Conservation (phyloP, 2,888 invertebrate genomes). For the Perizoma flavofasciatum region DNA sequence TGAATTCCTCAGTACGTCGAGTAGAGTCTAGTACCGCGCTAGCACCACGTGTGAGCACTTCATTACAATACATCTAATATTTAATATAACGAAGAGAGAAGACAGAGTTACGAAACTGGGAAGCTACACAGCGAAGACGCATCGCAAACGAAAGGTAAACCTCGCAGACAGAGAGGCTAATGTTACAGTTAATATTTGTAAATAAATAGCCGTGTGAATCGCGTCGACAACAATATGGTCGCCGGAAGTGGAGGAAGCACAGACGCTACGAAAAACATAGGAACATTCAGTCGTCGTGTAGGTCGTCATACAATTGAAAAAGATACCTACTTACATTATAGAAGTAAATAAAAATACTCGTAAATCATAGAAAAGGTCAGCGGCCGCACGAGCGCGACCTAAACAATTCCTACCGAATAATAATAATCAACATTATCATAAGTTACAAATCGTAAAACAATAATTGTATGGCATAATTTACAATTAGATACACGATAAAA, state of each 20-base stretch:
- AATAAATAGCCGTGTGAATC: conserved; percentile 8
- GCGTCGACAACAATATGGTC: not conserved
- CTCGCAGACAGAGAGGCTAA: conserved; percentile 4
- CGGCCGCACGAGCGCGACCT: conserved; percentile 16
- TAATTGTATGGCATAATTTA: conserved; percentile 74
- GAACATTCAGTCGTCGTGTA: conserved; percentile 66
- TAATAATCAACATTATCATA: conserved; percentile 62
- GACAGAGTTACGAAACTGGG: conserved; percentile 20
- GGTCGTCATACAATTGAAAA: conserved; percentile 56
- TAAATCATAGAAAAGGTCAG: conserved; percentile 51
- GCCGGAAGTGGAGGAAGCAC: conserved; percentile 52
- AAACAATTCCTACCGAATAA: conserved; percentile 48
- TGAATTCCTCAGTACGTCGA: conserved; percentile 1
- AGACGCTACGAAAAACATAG: conserved; percentile 55
- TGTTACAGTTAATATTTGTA: not conserved
- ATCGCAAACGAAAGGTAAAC: not conserved
- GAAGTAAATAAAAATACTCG: conserved; percentile 49
- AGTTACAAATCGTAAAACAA: conserved; percentile 72
- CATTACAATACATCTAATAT: conserved; percentile 24
- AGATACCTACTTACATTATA: conserved; percentile 60
- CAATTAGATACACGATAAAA: conserved; percentile 50
- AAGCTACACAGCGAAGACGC: conserved; percentile 18
- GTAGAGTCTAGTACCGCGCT: conserved; percentile 30
- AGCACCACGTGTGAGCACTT: conserved; percentile 66
- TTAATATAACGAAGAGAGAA: conserved; percentile 23